Evolutionary conservation across 2,113 vertebrate genomes (phyloP).

Genomic region (Callorhinus ursinus): DNA sequence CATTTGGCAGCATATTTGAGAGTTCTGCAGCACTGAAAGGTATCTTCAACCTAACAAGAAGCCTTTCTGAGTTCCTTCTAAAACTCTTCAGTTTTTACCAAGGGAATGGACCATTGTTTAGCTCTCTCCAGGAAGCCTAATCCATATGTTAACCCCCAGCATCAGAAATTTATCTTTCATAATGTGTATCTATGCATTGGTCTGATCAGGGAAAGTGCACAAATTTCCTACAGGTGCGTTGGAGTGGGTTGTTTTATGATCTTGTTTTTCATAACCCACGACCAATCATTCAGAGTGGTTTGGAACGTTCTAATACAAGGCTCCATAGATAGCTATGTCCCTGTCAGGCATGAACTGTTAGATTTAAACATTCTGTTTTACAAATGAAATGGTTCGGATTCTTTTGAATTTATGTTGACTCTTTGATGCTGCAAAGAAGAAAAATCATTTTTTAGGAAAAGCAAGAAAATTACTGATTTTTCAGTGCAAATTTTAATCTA

Average conservation of each 20-base stretch:
- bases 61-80: neutral
- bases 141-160: neutral
- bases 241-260: neutral
- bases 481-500: neutral
- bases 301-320: neutral
- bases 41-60: neutral
- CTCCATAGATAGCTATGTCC: neutral
- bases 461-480: neutral
- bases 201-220: neutral
- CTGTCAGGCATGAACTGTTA: neutral
- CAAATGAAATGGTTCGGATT: neutral
- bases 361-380: conserved; percentile 9
- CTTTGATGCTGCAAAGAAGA: neutral
- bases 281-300: neutral
- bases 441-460: neutral
- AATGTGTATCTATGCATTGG: neutral
- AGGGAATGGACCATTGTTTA: neutral
- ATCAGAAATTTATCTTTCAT: neutral
- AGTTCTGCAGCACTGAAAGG: neutral
- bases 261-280: neutral
- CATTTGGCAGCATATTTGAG: neutral
- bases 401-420: neutral
- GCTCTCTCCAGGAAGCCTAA: neutral
- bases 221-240: neutral
- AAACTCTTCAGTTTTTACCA: neutral